A percentile compares a stretch with the other conserved stretches of the same genome.
phyloP scores from a whole-genome alignment of 2,888 invertebrate species.

The Drosophila robusta region DNA sequence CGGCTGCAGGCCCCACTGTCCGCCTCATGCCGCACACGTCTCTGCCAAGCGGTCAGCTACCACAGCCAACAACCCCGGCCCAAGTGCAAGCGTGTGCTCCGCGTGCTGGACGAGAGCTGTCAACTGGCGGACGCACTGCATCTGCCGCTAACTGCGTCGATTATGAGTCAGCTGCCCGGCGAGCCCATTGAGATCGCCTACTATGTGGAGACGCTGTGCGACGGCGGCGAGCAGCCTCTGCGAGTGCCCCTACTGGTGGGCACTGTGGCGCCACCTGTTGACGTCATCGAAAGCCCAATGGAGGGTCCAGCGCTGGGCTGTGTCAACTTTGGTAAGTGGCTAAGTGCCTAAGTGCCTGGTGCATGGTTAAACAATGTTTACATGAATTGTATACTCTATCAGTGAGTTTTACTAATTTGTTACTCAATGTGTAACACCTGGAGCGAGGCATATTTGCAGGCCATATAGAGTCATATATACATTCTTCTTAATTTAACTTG shows the following conservation, averaged over 20 bases:
- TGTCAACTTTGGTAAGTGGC: constrained; percentile 57
- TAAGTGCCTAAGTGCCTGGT: background rate
- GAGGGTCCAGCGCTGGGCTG: constrained; percentile 34
- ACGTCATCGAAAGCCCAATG: background rate
- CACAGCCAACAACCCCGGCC: constrained; percentile 39
- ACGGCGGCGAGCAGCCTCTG: constrained; percentile 16
- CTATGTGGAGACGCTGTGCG: constrained; percentile 45
- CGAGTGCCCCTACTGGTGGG: constrained; percentile 53
- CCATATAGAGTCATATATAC: background rate
- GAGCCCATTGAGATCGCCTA: constrained; percentile 52
- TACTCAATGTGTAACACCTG: background rate
- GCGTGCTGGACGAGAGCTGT: constrained; percentile 43
- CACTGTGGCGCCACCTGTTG: constrained; percentile 61
- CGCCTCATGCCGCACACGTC: constrained; percentile 32
- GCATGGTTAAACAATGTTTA: background rate
- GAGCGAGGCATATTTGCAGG: too few relatives aligned
- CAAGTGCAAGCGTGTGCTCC: constrained; percentile 44
- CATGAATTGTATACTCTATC: background rate
- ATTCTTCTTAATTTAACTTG: background rate
- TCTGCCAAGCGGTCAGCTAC: constrained; percentile 60
- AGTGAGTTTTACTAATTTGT: background rate
- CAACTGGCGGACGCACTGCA: constrained; percentile 33
- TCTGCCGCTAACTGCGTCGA: constrained; percentile 59
- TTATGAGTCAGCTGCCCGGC: constrained; percentile 43
- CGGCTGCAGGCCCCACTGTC: constrained; percentile 22